Conservation (phyloP, 2,797 vertebrate species). For the Danio jaintianensis region DNA sequence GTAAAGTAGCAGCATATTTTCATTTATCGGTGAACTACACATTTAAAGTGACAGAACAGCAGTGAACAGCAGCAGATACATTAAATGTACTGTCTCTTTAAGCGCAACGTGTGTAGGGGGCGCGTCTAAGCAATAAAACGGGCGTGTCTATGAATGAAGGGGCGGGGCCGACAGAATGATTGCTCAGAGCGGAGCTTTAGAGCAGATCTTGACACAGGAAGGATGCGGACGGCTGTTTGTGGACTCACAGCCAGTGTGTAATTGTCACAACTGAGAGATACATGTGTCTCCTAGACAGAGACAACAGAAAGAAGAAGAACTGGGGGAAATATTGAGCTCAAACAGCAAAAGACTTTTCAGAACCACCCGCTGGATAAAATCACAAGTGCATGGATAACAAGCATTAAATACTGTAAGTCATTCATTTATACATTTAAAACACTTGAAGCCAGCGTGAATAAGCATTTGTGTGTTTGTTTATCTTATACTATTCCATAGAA, state of each 20-base stretch:
- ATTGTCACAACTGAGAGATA: constrained; percentile 4
- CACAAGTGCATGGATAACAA: constrained; percentile 17
- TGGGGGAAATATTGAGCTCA: neutral
- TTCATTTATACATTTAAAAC: neutral
- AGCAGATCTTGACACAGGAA: constrained; percentile 41
- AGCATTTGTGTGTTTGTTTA: neutral
- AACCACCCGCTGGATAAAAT: neutral
- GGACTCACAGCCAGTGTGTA: neutral
- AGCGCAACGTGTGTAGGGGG: constrained; percentile 18
- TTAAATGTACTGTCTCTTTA: constrained; percentile 32
- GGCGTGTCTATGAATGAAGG: constrained; percentile 42
- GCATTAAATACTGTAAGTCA: constrained; percentile 23
- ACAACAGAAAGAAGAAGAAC: neutral
- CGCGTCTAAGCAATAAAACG: neutral
- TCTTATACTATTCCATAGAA: too few species aligned
- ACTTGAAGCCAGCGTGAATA: neutral
- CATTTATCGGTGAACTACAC: too few species aligned
- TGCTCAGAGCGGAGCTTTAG: constrained; percentile 25
- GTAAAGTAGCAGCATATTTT: too few species aligned
- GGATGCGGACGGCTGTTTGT: constrained; percentile 49
- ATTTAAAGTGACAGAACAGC: neutral
- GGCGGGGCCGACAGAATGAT: constrained; percentile 29
- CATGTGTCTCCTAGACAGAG: neutral
- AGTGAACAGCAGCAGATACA: neutral
- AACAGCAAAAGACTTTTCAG: neutral